Percentiles rank a stretch among this genome's conserved stretches.
These are phyloP conservation scores for Catamblyrhynchus diadema DNA, from an alignment of 2,797 vertebrate species.

Conservation along the genomic window DNA sequence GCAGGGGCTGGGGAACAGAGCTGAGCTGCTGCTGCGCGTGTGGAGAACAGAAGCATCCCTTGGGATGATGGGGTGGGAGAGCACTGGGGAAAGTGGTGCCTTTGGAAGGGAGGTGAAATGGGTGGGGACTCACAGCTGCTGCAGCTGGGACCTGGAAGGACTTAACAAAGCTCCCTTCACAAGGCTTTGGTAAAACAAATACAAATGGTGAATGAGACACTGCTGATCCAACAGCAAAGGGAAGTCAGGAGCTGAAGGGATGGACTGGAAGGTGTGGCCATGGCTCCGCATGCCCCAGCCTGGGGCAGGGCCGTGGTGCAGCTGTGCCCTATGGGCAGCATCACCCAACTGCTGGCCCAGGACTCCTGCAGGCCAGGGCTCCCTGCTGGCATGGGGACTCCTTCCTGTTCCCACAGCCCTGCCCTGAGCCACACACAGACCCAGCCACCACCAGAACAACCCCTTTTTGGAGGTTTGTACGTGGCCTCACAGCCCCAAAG, in stretches of 20 bases:
- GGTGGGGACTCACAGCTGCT: background rate
- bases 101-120: background rate
- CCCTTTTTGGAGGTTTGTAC: background rate
- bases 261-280: background rate
- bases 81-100: background rate
- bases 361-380: background rate
- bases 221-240: background rate
- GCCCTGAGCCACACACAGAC: fast-evolving
- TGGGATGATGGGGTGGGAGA: background rate
- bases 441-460: background rate
- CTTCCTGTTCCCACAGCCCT: background rate
- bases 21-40: fast-evolving
- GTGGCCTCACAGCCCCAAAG: background rate
- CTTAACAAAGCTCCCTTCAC: background rate
- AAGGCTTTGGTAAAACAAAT: background rate
- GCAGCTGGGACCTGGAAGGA: background rate
- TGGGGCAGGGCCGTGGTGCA: fast-evolving
- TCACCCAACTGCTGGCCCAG: fast-evolving
- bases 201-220: background rate
- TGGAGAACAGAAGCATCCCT: background rate
- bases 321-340: fast-evolving
- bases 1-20: background rate
- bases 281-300: background rate
- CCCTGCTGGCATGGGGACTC: background rate
- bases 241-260: background rate